Conservation (phyloP, 2,113 vertebrate species). For the Oryzias curvinotus region DNA sequence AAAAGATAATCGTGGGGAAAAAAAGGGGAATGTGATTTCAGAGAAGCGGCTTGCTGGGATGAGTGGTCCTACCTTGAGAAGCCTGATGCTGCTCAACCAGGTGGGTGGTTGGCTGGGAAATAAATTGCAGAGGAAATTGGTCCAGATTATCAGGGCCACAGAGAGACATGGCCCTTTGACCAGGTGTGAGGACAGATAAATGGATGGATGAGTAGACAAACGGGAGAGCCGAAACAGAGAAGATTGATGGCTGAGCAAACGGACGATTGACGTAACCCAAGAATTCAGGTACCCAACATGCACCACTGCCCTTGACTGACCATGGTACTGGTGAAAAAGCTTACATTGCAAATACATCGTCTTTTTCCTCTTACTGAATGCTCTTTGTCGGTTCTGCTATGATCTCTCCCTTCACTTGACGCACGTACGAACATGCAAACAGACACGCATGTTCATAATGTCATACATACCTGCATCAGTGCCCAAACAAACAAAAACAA, state of each 20-base stretch:
- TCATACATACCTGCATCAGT: slow-evolving; percentile 23
- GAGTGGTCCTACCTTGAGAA: slow-evolving; percentile 74
- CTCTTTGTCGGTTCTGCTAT: slow-evolving; percentile 43
- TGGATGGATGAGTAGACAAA: slow-evolving; percentile 67
- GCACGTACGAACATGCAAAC: slow-evolving; percentile 6
- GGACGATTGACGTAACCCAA: slow-evolving; percentile 47
- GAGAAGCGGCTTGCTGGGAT: slow-evolving; percentile 60
- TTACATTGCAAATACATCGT: slow-evolving; percentile 36
- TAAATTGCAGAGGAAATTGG: slow-evolving; percentile 77
- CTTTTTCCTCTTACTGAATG: slow-evolving; percentile 10
- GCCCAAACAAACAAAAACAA: slow-evolving; percentile 59
- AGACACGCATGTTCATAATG: slow-evolving; percentile 5
- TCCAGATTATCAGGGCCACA: slow-evolving; percentile 75
- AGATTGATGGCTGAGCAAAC: slow-evolving; percentile 68
- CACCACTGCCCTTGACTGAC: slow-evolving; percentile 11
- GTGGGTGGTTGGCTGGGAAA: slow-evolving; percentile 73
- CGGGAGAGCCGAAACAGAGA: slow-evolving; percentile 26
- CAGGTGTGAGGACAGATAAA: slow-evolving; percentile 63
- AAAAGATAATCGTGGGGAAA: slow-evolving; percentile 37
- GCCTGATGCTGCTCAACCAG: slow-evolving; percentile 67
- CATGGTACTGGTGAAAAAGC: slow-evolving; percentile 29
- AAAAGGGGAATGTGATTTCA: slow-evolving; percentile 56
- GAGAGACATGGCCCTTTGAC: slow-evolving; percentile 68
- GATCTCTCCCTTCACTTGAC: slow-evolving; percentile 29
- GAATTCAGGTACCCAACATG: slow-evolving; percentile 27